These are phyloP conservation scores for Himalopsyche kuldschensis DNA, from an alignment of 2,888 invertebrate species.

Conservation along the genomic window DNA sequence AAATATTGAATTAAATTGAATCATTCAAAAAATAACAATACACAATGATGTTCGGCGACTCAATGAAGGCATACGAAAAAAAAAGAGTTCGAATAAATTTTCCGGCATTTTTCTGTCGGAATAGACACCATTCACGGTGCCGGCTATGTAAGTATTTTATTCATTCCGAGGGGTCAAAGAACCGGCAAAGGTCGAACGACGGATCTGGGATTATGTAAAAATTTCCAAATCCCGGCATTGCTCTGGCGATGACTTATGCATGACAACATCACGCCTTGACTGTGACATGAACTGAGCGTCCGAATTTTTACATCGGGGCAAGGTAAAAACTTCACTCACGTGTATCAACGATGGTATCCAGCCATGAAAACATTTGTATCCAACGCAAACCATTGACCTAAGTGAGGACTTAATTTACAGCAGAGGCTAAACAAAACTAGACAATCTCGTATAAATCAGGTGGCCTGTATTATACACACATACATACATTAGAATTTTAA, in stretches of 20 bases:
- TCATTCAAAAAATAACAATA: no score
- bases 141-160: not conserved
- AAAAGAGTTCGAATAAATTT: not conserved
- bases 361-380: no score
- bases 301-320: not conserved
- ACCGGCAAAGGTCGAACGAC: slow-evolving; percentile 27
- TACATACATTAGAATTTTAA: no score
- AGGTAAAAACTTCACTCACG: not conserved
- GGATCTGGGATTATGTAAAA: slow-evolving; percentile 38
- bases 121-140: not conserved
- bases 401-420: no score
- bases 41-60: no score
- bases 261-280: slow-evolving; percentile 7
- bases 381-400: no score
- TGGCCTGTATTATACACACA: no score
- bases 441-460: no score
- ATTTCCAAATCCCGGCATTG: slow-evolving; percentile 32
- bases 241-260: slow-evolving; percentile 34
- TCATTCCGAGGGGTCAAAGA: slow-evolving; percentile 22
- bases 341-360: not conserved
- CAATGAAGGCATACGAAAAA: not conserved
- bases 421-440: no score
- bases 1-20: no score
- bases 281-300: not conserved
- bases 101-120: not conserved